phyloP scores from a whole-genome alignment of 1,140 invertebrate species.

The Lanistes nyassanus region DNA sequence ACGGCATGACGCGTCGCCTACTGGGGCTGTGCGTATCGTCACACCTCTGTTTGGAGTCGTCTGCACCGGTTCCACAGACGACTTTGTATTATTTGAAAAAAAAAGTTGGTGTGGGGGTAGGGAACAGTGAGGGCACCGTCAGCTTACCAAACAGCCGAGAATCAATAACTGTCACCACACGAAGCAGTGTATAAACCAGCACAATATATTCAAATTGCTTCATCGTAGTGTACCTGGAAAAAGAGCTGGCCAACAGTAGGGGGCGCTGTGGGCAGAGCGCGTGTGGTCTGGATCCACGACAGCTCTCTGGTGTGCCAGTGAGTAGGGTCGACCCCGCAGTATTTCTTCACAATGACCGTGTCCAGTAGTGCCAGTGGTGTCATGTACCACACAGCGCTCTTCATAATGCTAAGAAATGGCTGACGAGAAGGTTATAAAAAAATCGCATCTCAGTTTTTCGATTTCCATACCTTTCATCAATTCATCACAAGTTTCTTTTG shows the following conservation, averaged over 20 bases:
- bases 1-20: too few species aligned
- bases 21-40: too few species aligned
- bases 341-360: slow-evolving; percentile 56
- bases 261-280: slow-evolving; percentile 46
- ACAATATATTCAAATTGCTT: too few species aligned
- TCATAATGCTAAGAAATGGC: slow-evolving; percentile 27
- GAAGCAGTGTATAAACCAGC: too few species aligned
- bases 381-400: slow-evolving; percentile 43
- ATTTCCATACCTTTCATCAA: background rate
- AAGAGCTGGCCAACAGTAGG: slow-evolving; percentile 36
- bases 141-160: too few species aligned
- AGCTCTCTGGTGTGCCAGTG: slow-evolving; percentile 39
- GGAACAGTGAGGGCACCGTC: background rate
- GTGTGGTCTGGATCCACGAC: slow-evolving; percentile 46
- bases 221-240: slow-evolving; percentile 4
- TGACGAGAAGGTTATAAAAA: too few species aligned
- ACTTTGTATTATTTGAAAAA: too few species aligned
- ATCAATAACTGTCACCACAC: too few species aligned
- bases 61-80: too few species aligned
- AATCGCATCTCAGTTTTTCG: background rate
- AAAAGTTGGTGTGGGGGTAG: too few species aligned
- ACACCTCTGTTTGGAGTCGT: too few species aligned
- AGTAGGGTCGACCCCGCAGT: slow-evolving; percentile 40
- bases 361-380: slow-evolving; percentile 51
- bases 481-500: background rate